Conservation (phyloP, 2,888 invertebrate species). For the Mycalesis mineus region DNA sequence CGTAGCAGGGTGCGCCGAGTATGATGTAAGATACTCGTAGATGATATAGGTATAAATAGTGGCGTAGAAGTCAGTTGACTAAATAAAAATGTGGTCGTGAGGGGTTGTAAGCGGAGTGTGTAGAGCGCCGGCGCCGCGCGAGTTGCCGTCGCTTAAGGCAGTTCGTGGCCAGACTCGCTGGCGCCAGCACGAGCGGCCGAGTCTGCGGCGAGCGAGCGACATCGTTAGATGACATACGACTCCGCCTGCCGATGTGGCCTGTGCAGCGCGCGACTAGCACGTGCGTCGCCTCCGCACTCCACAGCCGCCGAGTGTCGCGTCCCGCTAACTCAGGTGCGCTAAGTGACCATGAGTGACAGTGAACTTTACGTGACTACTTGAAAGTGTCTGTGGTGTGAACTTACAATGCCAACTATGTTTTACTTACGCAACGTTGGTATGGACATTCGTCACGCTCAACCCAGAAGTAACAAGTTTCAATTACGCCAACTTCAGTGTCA, state of each 20-base stretch:
- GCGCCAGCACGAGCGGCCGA: constrained; percentile 60
- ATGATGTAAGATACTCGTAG: constrained; percentile 33
- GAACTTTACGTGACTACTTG: constrained; percentile 43
- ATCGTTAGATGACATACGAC: constrained; percentile 22
- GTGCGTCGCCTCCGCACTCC: constrained; percentile 5
- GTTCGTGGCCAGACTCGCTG: constrained; percentile 60
- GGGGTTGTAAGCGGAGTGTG: constrained; percentile 54
- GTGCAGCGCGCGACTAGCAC: constrained; percentile 29
- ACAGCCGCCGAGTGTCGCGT: background rate
- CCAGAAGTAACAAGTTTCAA: constrained; percentile 43
- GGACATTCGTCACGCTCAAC: constrained; percentile 41
- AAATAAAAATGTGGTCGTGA: constrained; percentile 74
- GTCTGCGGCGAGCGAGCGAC: constrained; percentile 23
- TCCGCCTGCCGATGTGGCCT: constrained; percentile 32
- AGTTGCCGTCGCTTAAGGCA: constrained; percentile 55
- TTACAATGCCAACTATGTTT: constrained; percentile 53
- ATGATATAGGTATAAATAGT: constrained; percentile 57
- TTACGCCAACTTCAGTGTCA: constrained; percentile 50
- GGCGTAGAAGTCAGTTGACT: constrained; percentile 76
- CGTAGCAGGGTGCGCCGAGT: constrained; percentile 66
- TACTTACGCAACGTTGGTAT: constrained; percentile 43
- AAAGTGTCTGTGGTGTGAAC: constrained; percentile 55
- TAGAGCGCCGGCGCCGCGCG: constrained; percentile 72
- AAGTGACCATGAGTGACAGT: constrained; percentile 49
- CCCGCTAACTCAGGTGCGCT: constrained; percentile 29